phyloP scores from a whole-genome alignment of 2,113 vertebrate genomes.

The Electrona antarctica region DNA sequence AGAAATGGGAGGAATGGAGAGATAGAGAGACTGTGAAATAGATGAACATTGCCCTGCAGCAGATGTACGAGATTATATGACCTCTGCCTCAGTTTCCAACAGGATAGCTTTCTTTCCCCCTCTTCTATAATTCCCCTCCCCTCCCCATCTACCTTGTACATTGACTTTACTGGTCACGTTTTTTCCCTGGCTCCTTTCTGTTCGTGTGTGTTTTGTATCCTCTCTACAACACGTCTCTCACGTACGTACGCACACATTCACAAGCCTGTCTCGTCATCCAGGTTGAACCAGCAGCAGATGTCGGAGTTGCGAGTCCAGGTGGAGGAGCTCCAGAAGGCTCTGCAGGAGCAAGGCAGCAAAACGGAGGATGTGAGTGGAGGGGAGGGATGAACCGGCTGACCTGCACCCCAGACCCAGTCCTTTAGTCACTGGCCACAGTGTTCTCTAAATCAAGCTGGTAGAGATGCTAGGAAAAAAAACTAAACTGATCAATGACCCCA shows the following conservation, averaged over 20 bases:
- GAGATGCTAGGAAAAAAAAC: neutral
- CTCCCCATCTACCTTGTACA: neutral
- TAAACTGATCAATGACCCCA: neutral
- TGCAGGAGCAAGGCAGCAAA: conserved; percentile 86
- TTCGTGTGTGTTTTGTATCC: neutral
- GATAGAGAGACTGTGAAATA: conserved; percentile 39
- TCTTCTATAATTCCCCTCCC: conserved; percentile 1
- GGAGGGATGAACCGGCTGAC: neutral
- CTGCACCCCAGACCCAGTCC: neutral
- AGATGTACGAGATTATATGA: conserved; percentile 38
- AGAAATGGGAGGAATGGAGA: conserved; percentile 64
- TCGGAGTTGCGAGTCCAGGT: conserved; percentile 83
- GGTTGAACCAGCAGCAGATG: conserved; percentile 88
- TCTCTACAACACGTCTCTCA: neutral
- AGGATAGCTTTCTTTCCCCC: conserved; percentile 13
- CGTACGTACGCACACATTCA: no score
- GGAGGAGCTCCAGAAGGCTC: conserved; percentile 85
- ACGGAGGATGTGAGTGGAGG: conserved; percentile 85
- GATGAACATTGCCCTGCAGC: conserved; percentile 15
- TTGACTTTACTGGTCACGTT: neutral
- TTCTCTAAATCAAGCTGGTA: conserved; percentile 8
- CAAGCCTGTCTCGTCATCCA: conserved; percentile 43
- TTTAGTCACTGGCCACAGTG: neutral
- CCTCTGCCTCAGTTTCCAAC: conserved; percentile 17
- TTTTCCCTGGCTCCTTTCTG: neutral